Conservation (phyloP, 2,888 invertebrate species). For the Amblyjoppa proteus region DNA sequence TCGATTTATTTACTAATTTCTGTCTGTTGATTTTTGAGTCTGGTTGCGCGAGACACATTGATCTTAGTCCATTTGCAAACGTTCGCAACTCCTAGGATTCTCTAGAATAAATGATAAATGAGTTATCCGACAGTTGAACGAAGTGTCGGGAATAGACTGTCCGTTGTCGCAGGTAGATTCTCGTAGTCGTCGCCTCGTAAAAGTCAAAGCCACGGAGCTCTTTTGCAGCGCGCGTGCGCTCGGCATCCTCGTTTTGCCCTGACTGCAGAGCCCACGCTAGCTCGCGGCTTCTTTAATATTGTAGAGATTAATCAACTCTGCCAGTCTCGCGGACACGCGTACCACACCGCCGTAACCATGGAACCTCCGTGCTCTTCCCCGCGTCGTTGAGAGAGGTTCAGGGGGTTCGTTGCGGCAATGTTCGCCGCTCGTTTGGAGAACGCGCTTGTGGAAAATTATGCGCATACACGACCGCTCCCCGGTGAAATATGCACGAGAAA, state of each 20-base stretch:
- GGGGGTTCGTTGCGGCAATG: conserved; percentile 3
- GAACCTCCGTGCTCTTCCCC: conserved; percentile 35
- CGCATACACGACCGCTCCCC: conserved; percentile 69
- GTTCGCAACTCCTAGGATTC: not conserved
- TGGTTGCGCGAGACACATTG: not conserved
- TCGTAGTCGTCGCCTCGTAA: conserved; percentile 39
- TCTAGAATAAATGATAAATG: not conserved
- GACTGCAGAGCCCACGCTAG: conserved; percentile 28
- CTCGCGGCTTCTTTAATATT: conserved; percentile 79
- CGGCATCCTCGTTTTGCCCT: conserved; percentile 49
- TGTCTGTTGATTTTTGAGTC: not conserved
- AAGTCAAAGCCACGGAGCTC: conserved; percentile 39
- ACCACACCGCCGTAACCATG: conserved; percentile 26
- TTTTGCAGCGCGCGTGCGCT: conserved; percentile 15
- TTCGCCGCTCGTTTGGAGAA: conserved; percentile 31
- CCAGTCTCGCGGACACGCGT: conserved; percentile 62
- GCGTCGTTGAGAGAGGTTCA: conserved; percentile 34
- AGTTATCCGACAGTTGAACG: not conserved
- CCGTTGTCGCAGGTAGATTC: conserved; percentile 18
- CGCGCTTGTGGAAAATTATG: conserved; percentile 70
- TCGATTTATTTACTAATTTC: not conserved
- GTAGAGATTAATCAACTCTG: conserved; percentile 81
- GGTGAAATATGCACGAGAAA: conserved; percentile 71
- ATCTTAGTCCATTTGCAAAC: not conserved
- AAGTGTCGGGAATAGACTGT: conserved; percentile 18